Base-by-base conservation (phyloP, 2,113 vertebrate genomes). In the Gadus macrocephalus region DNA sequence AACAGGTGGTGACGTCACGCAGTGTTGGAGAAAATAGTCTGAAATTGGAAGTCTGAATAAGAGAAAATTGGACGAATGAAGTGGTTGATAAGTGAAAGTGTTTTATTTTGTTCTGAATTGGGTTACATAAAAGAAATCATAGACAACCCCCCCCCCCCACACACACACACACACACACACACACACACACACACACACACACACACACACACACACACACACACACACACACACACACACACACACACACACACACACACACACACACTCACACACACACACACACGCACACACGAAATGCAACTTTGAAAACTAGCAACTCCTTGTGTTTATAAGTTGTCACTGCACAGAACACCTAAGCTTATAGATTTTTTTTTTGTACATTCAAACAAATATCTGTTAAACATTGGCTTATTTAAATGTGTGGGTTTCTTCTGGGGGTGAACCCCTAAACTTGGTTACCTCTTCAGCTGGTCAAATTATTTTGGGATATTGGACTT, bases 1-100 rank as follows among this genome's bases (percentile, higher is more conserved):
- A 87, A 85, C 86, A 90, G 85, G 86, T 85, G 81, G 73, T 86
- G 84, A 88, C 74, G 75, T 25, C 25, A 25, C 73, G 77, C 59
- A 8, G 3, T 8, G 8, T 12, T 9, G 12, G 9, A 2, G 5
- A 1, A 22, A 14, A 59, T 58, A 16, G 1, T 58, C n/a, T 58
- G n/a, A 14, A 61, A 19, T 20, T 61, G 20, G 11, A 61, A 61
- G n/a, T 4, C 17, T n/a, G 22, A n/a, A 25, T 25, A 25, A 25
- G 25, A 25, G 25, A 25, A 25, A 25, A 25, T 25, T 25, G 25
- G 25, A 49, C 8, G 12, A 12, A 14, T 19, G 56, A 59, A 59
- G 16, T 59, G 56, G n/a, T 9, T 59, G 56, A 49, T 49, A 49
- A 49, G 2, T 49, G 2, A 49, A 49, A 49, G 42, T 49, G 42